These are phyloP conservation scores for Busseola fusca DNA, from an alignment of 2,888 invertebrate genomes.

Conservation along the genomic window DNA sequence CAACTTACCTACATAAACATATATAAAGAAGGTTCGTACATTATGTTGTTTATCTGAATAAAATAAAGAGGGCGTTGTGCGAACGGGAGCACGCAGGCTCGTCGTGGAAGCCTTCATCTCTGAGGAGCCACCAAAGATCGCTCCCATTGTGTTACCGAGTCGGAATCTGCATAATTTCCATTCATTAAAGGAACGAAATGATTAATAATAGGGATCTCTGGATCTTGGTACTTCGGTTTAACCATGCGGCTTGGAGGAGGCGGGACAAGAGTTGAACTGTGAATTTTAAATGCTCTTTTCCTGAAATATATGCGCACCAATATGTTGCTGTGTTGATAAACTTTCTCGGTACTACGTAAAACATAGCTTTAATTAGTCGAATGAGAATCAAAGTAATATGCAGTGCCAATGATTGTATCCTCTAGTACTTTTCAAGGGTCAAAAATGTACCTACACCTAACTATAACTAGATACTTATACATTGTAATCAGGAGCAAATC, in stretches of 20 bases:
- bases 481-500: neutral
- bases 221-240: slow-evolving; percentile 66
- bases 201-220: slow-evolving; percentile 86
- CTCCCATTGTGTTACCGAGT: slow-evolving; percentile 82
- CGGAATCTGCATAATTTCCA: slow-evolving; percentile 87
- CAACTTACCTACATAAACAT: neutral
- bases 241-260: slow-evolving; percentile 58
- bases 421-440: neutral
- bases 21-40: slow-evolving; percentile 24
- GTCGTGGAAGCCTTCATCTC: slow-evolving; percentile 72
- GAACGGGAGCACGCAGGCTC: slow-evolving; percentile 63
- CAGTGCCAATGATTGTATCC: neutral
- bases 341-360: neutral
- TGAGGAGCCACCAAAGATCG: slow-evolving; percentile 73
- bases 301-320: neutral
- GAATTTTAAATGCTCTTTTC: neutral
- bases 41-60: slow-evolving; percentile 66
- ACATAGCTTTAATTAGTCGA: neutral
- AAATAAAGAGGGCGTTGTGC: slow-evolving; percentile 62
- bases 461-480: neutral
- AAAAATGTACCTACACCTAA: neutral
- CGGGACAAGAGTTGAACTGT: slow-evolving; percentile 12
- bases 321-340: neutral
- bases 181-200: slow-evolving; percentile 87
- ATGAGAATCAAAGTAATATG: neutral